Conservation (phyloP, 2,113 vertebrate species). For the Toxotes jaculatrix region DNA sequence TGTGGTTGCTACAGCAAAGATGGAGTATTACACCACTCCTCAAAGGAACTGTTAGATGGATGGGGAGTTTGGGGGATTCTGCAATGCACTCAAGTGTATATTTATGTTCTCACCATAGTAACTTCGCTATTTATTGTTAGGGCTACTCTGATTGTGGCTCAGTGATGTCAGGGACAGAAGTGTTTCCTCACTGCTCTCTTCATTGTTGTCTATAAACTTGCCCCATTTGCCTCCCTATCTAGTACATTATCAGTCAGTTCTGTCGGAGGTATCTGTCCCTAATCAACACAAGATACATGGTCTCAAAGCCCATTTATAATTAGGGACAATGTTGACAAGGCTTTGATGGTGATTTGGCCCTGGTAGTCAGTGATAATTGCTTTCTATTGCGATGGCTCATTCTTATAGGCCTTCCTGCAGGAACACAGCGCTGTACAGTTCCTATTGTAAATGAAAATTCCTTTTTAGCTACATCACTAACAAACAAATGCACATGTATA, state of each 20-base stretch:
- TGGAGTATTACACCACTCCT: constrained; percentile 7
- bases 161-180: constrained; percentile 55
- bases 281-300: constrained; percentile 59
- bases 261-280: constrained; percentile 56
- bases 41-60: constrained; percentile 15
- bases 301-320: constrained; percentile 40
- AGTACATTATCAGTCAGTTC: constrained; percentile 55
- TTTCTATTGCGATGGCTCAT: constrained; percentile 45
- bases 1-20: not conserved
- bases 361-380: constrained; percentile 56
- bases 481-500: constrained; percentile 54
- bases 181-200: constrained; percentile 53
- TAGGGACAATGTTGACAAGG: constrained; percentile 45
- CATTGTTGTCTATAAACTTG: constrained; percentile 54
- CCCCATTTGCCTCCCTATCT: constrained; percentile 43
- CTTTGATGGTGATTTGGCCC: constrained; percentile 55
- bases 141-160: constrained; percentile 32
- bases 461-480: constrained; percentile 56
- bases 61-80: not conserved
- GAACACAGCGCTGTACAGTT: constrained; percentile 38
- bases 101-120: constrained; percentile 56
- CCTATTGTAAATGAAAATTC: constrained; percentile 72
- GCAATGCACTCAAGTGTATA: constrained; percentile 23
- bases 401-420: constrained; percentile 49
- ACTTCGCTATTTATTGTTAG: constrained; percentile 44